Conservation (phyloP, 2,113 vertebrate species). For the Etheostoma spectabile region DNA sequence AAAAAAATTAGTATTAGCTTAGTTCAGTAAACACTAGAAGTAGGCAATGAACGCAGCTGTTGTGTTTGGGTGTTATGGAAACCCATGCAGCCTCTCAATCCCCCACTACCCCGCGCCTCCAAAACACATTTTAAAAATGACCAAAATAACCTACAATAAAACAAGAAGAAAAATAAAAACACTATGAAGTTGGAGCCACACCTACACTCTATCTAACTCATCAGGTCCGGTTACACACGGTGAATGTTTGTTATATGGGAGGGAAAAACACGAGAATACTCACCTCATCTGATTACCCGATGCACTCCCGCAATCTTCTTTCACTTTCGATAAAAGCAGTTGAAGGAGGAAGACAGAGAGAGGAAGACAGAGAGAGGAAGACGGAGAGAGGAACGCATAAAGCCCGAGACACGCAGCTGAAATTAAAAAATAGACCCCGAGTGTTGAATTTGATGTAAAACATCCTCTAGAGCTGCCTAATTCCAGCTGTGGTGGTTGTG, state of each 20-base stretch:
- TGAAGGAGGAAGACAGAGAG: rapidly evolving
- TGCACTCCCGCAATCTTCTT: neutral
- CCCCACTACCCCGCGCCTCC: rapidly evolving
- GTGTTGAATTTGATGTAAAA: rapidly evolving
- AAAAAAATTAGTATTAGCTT: neutral
- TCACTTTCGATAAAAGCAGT: conserved; percentile 36
- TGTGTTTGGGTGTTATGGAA: conserved; percentile 35
- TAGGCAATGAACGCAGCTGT: neutral
- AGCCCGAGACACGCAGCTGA: rapidly evolving
- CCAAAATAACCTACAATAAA: neutral
- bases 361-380: neutral
- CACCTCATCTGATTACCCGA: neutral
- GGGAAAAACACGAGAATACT: neutral
- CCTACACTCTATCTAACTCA: rapidly evolving
- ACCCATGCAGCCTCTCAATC: neutral
- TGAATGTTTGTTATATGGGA: conserved; percentile 6
- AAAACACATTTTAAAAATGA: neutral
- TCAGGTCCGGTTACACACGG: rapidly evolving
- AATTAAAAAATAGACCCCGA: rapidly evolving
- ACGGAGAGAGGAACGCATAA: no score
- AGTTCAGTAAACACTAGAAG: neutral
- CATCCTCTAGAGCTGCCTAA: no score
- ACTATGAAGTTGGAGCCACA: neutral
- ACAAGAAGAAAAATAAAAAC: neutral
- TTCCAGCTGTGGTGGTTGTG: neutral